Base-by-base conservation (phyloP, 1,140 invertebrate genomes). In the Samia ricini region DNA sequence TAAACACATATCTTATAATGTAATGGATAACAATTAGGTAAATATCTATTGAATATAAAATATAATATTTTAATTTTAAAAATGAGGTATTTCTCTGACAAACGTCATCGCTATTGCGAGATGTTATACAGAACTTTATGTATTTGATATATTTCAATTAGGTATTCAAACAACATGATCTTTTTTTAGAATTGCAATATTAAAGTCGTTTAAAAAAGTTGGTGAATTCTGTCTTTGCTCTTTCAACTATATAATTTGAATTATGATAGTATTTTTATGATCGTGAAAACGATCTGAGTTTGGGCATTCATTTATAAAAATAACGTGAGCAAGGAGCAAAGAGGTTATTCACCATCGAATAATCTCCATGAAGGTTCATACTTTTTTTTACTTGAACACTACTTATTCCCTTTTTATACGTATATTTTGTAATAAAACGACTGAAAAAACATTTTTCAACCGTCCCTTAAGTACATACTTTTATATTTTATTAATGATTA, bases 1-100 rank as follows among this genome's bases (percentile, higher is more conserved):
- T 59, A 59, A 59, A 57, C 22, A 59, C 57, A 49, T 59, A 59
- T 59, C 42, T 59, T 59, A 59, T 24, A 49, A 23, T 49, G 36
- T 59, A 49, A 49, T 26, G 56, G 33, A 36, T 57, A 57, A 57
- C 36, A 21, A 24, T 6, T 56, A 56, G 24, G 19, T 57, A 19
- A 57, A 42, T 57, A 33, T 57, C 10, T 26, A 57, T 33, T 6
- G n/a, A n/a, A n/a, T 26, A 26, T 15, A 12, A 15, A 42, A 42
- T 15, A 8, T 36, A 10, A 36, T 7, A 10, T 36, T 36, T 42
- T 55, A 22, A 49, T 18, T 49, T 49, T 49, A 24, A 55, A 22
- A 21, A 29, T 48, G 24, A 54, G 33, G 22, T 49, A 20, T 56
- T 26, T 57, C 50, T 21, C 19, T 42, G 26, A 58, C 22, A 64